Evolutionary conservation across 2,113 vertebrate species (phyloP).

Genomic region (Strix aluco): DNA sequence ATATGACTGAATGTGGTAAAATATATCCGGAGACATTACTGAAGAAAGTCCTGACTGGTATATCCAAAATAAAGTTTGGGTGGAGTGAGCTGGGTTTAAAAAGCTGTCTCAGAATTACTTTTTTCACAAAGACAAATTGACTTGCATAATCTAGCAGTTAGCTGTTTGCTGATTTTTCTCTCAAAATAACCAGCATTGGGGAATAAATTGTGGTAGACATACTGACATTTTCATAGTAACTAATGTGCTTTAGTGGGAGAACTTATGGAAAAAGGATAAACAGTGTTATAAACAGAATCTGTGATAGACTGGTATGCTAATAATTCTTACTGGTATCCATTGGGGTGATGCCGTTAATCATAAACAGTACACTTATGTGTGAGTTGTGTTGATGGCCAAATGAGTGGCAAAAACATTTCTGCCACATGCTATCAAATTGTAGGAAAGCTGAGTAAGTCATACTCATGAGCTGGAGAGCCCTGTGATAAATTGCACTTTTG

Average conservation of each 20-base stretch:
- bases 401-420: background rate
- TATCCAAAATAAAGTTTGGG: background rate
- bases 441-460: background rate
- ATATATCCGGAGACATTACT: background rate
- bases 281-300: background rate
- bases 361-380: background rate
- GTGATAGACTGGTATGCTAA: background rate
- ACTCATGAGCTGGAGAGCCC: background rate
- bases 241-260: background rate
- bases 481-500: background rate
- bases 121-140: background rate
- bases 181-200: background rate
- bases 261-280: background rate
- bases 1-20: background rate
- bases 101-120: background rate
- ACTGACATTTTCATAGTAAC: background rate
- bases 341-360: background rate
- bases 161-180: background rate
- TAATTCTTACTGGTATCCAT: background rate
- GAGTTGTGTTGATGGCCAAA: background rate
- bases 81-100: background rate
- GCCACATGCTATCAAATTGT: background rate
- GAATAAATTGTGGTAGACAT: background rate
- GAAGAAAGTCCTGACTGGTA: background rate
- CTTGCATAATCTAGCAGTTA: background rate